These are phyloP conservation scores for Dolichallabes microphthalmus DNA, from an alignment of 2,113 vertebrate genomes.

Conservation along the genomic window DNA sequence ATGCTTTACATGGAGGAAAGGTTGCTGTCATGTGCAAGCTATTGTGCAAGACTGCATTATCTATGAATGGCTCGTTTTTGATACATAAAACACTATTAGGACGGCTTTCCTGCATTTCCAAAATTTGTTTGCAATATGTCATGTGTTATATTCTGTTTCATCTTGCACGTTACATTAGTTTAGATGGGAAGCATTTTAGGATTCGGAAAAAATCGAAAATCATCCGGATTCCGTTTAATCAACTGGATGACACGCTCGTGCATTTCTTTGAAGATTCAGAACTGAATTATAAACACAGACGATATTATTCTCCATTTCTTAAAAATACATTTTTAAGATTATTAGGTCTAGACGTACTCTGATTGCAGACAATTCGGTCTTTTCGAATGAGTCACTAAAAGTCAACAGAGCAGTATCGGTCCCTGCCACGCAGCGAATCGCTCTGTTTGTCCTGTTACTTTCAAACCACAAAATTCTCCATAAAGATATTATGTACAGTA, in stretches of 20 bases:
- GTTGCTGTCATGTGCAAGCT: conserved; percentile 37
- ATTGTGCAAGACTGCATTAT: conserved; percentile 3
- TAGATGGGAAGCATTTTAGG: neutral
- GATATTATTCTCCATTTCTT: neutral
- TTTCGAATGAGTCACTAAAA: conserved; percentile 15
- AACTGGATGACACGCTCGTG: neutral
- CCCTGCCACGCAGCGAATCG: neutral
- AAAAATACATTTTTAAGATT: neutral
- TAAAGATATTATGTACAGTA: neutral
- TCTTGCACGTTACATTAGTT: neutral
- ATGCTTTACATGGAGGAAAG: conserved; percentile 54
- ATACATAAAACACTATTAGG: conserved; percentile 8
- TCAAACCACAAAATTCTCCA: neutral
- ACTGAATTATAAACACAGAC: neutral
- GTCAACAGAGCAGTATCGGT: neutral
- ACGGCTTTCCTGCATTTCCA: neutral
- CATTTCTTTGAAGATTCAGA: neutral
- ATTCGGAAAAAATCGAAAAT: neutral
- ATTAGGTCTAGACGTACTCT: neutral
- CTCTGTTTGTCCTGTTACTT: neutral
- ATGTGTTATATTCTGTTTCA: neutral
- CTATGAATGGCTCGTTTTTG: neutral
- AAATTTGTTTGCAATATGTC: neutral
- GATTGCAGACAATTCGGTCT: neutral
- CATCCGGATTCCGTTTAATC: neutral